These are phyloP conservation scores for Crax fasciolata DNA, from an alignment of 2,797 vertebrate species.

Conservation along the genomic window DNA sequence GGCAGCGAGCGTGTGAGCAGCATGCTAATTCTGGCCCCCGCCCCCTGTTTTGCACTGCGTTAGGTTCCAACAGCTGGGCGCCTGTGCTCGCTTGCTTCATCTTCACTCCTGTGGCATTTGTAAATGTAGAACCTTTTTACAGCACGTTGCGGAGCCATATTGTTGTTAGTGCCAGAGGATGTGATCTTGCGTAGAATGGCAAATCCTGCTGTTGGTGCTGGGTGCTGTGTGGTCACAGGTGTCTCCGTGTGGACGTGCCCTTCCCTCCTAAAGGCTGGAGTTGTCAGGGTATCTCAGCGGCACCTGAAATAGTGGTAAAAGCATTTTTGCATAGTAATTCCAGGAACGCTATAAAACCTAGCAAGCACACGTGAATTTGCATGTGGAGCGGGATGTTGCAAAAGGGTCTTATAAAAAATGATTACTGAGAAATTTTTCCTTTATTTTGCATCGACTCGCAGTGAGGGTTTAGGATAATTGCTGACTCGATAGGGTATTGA, in stretches of 20 bases:
- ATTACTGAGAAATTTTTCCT: not conserved
- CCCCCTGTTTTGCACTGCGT: slow-evolving; percentile 75
- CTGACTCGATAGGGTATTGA: not conserved
- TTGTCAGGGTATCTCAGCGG: not conserved
- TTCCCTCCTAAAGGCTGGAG: not conserved
- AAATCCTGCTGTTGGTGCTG: accelerated
- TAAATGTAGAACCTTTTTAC: slow-evolving; percentile 10
- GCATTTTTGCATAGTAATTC: not conserved
- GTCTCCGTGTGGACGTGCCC: not conserved
- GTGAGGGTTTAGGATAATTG: slow-evolving; percentile 2
- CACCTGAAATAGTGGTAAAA: not conserved
- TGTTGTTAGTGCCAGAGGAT: not conserved
- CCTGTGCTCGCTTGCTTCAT: slow-evolving; percentile 32
- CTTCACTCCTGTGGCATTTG: slow-evolving; percentile 46
- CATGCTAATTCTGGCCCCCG: slow-evolving; percentile 72
- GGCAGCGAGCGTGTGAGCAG: slow-evolving; percentile 71
- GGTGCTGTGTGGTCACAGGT: not conserved
- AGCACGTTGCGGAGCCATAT: not conserved
- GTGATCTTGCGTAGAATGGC: accelerated
- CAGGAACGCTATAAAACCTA: not conserved
- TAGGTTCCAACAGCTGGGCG: slow-evolving; percentile 56
- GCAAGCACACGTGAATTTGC: not conserved
- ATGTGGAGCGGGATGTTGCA: accelerated
- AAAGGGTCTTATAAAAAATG: not conserved
- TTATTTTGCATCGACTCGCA: not conserved